A percentile compares a stretch with the other conserved stretches of the same genome.
phyloP scores from a whole-genome alignment of 2,113 vertebrate species.

The Calyptomena viridis region DNA sequence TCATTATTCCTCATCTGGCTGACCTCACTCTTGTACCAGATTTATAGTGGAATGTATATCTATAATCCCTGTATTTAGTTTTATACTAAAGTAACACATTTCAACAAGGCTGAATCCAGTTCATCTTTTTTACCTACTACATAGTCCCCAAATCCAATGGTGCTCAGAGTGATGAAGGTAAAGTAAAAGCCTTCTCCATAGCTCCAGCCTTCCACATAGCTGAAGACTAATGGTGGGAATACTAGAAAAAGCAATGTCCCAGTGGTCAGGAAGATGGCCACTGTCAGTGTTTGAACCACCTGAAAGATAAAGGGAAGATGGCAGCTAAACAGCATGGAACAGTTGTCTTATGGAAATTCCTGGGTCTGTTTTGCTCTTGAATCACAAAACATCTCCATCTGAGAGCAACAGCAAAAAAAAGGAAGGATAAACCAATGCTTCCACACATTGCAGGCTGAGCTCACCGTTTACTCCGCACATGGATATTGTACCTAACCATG shows the following conservation, averaged over 20 bases:
- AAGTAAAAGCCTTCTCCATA: slow-evolving; percentile 83
- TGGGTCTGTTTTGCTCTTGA: neutral
- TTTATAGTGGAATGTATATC: neutral
- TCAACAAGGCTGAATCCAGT: neutral
- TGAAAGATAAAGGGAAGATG: slow-evolving; percentile 34
- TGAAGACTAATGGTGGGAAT: slow-evolving; percentile 88
- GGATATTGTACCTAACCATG: neutral
- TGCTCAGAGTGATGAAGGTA: slow-evolving; percentile 86
- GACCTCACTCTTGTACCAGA: neutral
- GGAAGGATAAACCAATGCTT: neutral
- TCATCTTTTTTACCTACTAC: slow-evolving; percentile 76
- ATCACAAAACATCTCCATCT: neutral
- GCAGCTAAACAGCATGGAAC: neutral
- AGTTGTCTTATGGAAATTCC: neutral
- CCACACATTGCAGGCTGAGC: neutral
- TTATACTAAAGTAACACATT: neutral
- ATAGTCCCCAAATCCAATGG: slow-evolving; percentile 85
- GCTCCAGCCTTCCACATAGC: slow-evolving; percentile 85
- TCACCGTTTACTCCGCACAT: neutral
- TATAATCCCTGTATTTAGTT: neutral
- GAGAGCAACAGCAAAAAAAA: neutral
- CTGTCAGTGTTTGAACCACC: slow-evolving; percentile 77
- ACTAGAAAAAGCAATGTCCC: slow-evolving; percentile 85
- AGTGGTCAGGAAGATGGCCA: slow-evolving; percentile 77
- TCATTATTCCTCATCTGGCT: neutral